A percentile compares a stretch with the other conserved stretches of the same genome.
phyloP scores from a whole-genome alignment of 2,797 vertebrate species.

The Coluber constrictor region DNA sequence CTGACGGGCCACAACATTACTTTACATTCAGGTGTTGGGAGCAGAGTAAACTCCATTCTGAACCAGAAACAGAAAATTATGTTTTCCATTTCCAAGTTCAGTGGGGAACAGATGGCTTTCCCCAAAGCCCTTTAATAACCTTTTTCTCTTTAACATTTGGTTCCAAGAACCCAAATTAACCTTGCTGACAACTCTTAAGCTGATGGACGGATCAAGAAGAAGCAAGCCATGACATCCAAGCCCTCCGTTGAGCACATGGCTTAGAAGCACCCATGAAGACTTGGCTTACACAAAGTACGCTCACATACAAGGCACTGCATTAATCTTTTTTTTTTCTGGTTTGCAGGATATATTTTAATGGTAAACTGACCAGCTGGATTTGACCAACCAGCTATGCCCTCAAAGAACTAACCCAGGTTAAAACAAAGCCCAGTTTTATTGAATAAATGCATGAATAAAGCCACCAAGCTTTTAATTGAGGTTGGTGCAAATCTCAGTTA shows the following conservation, averaged over 20 bases:
- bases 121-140: not conserved
- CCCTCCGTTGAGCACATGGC: not conserved
- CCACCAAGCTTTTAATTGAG: not conserved
- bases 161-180: not conserved
- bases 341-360: not conserved
- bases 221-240: not conserved
- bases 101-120: not conserved
- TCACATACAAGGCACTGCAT: not conserved
- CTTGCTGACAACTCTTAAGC: not conserved
- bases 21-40: not conserved
- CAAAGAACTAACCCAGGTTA: not conserved
- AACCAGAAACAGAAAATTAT: not conserved
- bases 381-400: not conserved
- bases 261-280: not conserved
- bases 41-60: not conserved
- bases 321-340: not conserved
- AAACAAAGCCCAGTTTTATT: not conserved
- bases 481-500: not conserved
- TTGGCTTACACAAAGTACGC: not conserved
- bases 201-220: not conserved
- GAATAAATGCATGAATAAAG: not conserved
- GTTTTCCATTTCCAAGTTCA: not conserved
- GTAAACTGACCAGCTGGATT: not conserved
- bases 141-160: not conserved
- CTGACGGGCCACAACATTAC: too few relatives aligned